Conservation (phyloP, 2,113 vertebrate species). For the Murina feae region DNA sequence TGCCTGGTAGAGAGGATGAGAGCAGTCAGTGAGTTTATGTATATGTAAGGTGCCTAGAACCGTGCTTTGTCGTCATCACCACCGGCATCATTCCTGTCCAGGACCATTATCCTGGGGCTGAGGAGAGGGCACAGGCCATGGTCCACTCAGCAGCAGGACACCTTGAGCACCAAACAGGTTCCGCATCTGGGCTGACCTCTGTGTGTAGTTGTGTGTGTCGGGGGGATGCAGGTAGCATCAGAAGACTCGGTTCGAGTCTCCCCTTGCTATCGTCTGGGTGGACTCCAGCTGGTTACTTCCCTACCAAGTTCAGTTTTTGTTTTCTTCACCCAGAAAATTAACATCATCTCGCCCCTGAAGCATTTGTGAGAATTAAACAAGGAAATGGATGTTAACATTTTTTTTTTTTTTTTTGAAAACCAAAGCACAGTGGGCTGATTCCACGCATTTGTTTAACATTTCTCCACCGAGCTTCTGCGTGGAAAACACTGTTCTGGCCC, state of each 20-base stretch:
- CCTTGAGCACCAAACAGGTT: fast-evolving
- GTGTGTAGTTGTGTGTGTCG: neutral
- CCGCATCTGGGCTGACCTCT: fast-evolving
- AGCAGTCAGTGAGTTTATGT: fast-evolving
- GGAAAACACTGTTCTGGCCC: fast-evolving
- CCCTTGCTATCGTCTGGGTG: neutral
- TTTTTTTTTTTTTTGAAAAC: neutral
- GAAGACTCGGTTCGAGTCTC: neutral
- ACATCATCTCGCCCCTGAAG: neutral
- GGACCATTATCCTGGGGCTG: neutral
- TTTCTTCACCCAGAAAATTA: neutral
- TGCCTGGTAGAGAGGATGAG: neutral
- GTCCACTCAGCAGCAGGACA: fast-evolving
- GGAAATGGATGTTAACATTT: neutral
- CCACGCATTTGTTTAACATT: neutral
- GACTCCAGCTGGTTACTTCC: neutral
- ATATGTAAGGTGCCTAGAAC: fast-evolving
- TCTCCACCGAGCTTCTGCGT: neutral
- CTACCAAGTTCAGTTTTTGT: neutral
- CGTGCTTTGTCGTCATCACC: fast-evolving
- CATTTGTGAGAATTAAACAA: neutral
- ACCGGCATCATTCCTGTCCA: fast-evolving
- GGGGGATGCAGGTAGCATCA: neutral
- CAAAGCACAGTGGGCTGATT: fast-evolving
- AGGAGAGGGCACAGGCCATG: neutral